Evolutionary conservation across 1,140 invertebrate species (phyloP).

Genomic region (Pararge aegeria): DNA sequence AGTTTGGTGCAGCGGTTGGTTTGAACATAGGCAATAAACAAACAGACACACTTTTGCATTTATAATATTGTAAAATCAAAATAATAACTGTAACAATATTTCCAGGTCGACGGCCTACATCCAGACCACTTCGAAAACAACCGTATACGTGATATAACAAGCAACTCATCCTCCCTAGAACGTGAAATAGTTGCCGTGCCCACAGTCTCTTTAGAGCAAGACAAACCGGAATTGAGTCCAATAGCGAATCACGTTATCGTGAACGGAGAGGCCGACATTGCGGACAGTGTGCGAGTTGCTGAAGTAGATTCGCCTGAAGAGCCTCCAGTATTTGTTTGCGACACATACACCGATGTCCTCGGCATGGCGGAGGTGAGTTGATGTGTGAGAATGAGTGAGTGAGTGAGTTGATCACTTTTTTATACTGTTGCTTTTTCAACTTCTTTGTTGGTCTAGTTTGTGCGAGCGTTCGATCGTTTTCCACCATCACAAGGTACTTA

Average conservation of each 20-base stretch:
- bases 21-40: no score
- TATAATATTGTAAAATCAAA: no score
- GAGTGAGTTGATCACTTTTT: no score
- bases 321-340: constrained; percentile 50
- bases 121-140: constrained; percentile 49
- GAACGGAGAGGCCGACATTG: neutral
- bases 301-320: constrained; percentile 44
- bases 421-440: no score
- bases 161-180: constrained; percentile 61
- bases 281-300: neutral
- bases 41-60: no score
- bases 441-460: no score
- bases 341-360: constrained; percentile 49
- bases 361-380: constrained; percentile 47
- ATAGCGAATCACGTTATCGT: neutral
- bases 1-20: no score
- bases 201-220: neutral
- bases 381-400: no score
- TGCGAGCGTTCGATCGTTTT: no score
- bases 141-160: constrained; percentile 42
- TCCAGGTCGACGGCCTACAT: constrained; percentile 51
- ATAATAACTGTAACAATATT: no score
- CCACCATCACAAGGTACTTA: no score
- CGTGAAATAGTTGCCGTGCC: constrained; percentile 42
- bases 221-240: constrained; percentile 15